These are phyloP conservation scores for Keiferia lycopersicella DNA, from an alignment of 2,888 invertebrate genomes.

Conservation along the genomic window DNA sequence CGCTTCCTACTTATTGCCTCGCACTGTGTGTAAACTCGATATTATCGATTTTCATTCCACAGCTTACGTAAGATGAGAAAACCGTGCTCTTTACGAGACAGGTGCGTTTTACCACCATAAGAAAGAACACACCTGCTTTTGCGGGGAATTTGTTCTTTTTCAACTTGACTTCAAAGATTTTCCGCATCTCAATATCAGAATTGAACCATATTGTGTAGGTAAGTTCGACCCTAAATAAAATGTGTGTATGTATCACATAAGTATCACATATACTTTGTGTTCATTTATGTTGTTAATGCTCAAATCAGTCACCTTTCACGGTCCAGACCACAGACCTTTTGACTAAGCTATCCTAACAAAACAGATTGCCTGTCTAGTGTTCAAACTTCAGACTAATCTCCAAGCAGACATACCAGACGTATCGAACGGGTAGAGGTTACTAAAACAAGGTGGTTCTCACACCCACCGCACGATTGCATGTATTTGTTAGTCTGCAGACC, in stretches of 20 bases:
- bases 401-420: slow-evolving; percentile 4
- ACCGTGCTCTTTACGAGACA: not conserved
- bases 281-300: not conserved
- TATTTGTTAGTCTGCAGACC: too few relatives aligned
- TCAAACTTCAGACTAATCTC: slow-evolving; percentile 2
- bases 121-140: too few relatives aligned
- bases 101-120: not conserved
- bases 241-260: too few relatives aligned
- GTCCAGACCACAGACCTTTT: slow-evolving; percentile 1
- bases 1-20: slow-evolving; percentile 19
- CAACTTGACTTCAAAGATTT: too few relatives aligned
- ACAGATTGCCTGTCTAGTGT: slow-evolving; percentile 7
- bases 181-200: too few relatives aligned
- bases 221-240: too few relatives aligned
- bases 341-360: not conserved
- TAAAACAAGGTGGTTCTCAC: not conserved
- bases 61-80: slow-evolving; percentile 17
- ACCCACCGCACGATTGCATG: too few relatives aligned
- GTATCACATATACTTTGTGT: not conserved
- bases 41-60: slow-evolving; percentile 16
- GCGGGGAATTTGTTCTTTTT: too few relatives aligned
- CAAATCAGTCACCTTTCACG: not conserved
- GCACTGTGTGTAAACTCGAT: slow-evolving; percentile 16
- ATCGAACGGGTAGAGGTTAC: not conserved
- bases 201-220: too few relatives aligned